These are phyloP conservation scores for Boulengeromyrus knoepffleri DNA, from an alignment of 2,113 vertebrate genomes.

Conservation along the genomic window DNA sequence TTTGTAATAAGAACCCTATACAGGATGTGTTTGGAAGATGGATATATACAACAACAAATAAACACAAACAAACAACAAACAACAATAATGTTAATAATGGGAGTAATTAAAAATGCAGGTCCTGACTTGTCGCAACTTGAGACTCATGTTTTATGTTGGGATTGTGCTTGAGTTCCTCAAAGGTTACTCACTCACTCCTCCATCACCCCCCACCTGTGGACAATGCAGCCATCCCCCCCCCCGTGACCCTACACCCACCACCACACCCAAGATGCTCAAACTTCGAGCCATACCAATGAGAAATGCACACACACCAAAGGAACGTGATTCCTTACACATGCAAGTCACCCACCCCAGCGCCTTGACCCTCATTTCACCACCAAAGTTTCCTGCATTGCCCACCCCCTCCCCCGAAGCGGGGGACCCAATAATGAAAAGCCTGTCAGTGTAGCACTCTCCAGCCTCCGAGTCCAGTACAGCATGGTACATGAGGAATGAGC, in stretches of 20 bases:
- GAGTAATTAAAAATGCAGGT: neutral
- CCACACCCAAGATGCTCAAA: slow-evolving; percentile 49
- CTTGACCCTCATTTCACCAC: neutral
- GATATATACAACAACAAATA: neutral
- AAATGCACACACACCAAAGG: slow-evolving; percentile 45
- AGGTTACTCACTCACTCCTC: neutral
- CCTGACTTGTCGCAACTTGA: neutral
- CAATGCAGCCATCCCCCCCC: neutral
- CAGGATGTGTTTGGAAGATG: neutral
- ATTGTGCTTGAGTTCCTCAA: neutral
- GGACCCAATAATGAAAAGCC: slow-evolving; percentile 75
- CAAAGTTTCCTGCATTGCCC: neutral
- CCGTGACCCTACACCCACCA: neutral
- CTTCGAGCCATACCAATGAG: slow-evolving; percentile 53
- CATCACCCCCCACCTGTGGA: neutral
- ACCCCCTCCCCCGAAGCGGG: slow-evolving; percentile 40
- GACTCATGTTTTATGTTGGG: neutral
- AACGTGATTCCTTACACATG: slow-evolving; percentile 38
- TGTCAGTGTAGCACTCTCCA: slow-evolving; percentile 77
- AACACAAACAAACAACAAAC: neutral
- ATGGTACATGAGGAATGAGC: slow-evolving; percentile 61
- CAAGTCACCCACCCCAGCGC: neutral
- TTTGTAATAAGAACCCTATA: neutral
- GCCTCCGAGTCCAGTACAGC: slow-evolving; percentile 66
- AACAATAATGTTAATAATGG: neutral